phyloP scores from a whole-genome alignment of 1,140 invertebrate species.

The Helicorthomorpha holstii region DNA sequence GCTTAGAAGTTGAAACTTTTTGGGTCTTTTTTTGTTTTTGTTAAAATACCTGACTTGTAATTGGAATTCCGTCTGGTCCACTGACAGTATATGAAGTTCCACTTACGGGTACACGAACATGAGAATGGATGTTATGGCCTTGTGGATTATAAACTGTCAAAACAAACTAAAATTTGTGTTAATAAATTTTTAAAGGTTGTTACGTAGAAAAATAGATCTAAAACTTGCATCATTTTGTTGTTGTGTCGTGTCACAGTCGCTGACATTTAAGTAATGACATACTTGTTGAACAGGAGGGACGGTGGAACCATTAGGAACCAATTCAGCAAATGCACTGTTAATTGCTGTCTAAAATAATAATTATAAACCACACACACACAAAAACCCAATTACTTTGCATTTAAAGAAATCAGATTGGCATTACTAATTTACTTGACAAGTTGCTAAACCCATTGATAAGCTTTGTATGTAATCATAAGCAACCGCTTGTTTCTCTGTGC shows the following conservation, averaged over 20 bases:
- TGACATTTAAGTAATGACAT: conserved; percentile 28
- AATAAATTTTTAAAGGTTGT: not conserved
- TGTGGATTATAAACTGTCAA: conserved; percentile 31
- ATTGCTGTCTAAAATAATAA: not conserved
- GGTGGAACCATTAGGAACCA: conserved; percentile 5
- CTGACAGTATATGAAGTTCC: not conserved
- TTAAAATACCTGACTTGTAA: conserved; percentile 20
- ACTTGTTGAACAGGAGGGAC: conserved; percentile 16
- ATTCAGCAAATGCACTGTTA: not conserved
- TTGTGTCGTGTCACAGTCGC: conserved; percentile 25
- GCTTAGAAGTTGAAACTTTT: conserved; percentile 5
- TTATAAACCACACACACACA: too few species aligned
- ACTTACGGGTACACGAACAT: not conserved
- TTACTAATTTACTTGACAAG: not conserved
- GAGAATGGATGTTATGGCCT: not conserved
- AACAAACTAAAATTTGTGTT: conserved; percentile 21
- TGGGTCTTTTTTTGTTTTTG: conserved; percentile 17
- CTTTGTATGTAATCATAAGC: conserved; percentile 1
- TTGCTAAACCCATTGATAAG: not conserved
- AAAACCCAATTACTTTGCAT: too few species aligned
- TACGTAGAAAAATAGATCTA: not conserved
- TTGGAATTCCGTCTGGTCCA: conserved; percentile 12
- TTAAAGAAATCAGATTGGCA: too few species aligned
- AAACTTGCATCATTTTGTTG: not conserved
- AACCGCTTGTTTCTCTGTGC: not conserved